phyloP scores from a whole-genome alignment of 2,797 vertebrate genomes.

The Coccyzus lansbergi region DNA sequence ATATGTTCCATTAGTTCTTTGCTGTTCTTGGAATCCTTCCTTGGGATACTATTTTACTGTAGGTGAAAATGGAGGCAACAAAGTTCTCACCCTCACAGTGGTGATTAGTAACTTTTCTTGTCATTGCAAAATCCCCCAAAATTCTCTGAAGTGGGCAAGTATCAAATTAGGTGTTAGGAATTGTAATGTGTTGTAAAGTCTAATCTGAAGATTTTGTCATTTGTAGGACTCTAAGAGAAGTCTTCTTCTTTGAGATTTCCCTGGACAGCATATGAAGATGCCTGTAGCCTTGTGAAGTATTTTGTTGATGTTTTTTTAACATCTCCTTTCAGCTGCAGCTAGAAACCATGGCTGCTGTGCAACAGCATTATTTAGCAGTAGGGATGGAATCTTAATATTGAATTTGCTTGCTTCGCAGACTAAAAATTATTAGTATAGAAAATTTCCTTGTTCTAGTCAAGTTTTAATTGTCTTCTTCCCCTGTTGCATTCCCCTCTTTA shows the following conservation, averaged over 20 bases:
- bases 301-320: background rate
- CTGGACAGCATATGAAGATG: background rate
- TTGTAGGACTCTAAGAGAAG: background rate
- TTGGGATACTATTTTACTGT: background rate
- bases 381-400: background rate
- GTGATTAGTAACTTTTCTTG: background rate
- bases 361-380: background rate
- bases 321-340: background rate
- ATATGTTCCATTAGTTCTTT: background rate
- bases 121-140: background rate
- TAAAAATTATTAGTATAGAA: background rate
- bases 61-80: background rate
- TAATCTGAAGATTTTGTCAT: background rate
- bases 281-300: background rate
- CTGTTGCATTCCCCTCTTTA: background rate
- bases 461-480: background rate
- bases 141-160: background rate
- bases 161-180: background rate
- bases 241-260: background rate
- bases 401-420: background rate
- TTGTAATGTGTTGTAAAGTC: background rate
- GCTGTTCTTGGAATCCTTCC: background rate
- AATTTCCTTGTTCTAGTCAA: background rate
- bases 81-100: background rate
- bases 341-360: background rate